Conservation (phyloP, 2,888 invertebrate species). For the Diloba caeruleocephala region DNA sequence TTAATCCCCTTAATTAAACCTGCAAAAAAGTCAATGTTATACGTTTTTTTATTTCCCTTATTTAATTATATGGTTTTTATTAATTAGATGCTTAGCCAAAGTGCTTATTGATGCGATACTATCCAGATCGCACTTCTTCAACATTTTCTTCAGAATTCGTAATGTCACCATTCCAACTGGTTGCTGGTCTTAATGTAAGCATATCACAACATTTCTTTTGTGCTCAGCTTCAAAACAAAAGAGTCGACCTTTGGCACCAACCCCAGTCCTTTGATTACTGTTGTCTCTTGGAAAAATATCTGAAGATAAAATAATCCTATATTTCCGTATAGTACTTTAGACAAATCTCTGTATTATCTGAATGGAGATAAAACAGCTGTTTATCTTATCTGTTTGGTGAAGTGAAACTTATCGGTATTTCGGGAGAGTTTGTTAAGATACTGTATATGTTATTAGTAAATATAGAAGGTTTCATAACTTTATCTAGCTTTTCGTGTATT, state of each 20-base stretch:
- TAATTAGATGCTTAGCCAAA: no score
- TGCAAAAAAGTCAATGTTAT: no score
- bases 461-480: background rate
- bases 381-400: conserved; percentile 10
- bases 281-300: conserved; percentile 15
- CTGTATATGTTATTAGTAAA: background rate
- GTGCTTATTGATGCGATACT: no score
- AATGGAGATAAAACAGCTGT: conserved; percentile 1
- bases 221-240: conserved; percentile 28
- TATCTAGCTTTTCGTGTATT: no score
- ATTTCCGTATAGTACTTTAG: conserved; percentile 4
- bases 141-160: background rate
- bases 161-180: conserved; percentile 2
- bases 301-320: conserved; percentile 7
- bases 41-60: no score
- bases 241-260: conserved; percentile 26
- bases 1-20: no score
- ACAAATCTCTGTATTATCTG: conserved; percentile 10
- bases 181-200: conserved; percentile 17
- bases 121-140: background rate
- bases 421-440: background rate
- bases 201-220: conserved; percentile 31
- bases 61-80: no score
- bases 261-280: conserved; percentile 33
- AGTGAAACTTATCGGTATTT: conserved; percentile 8